Base-by-base conservation (phyloP, 1,140 invertebrate genomes). In the Meloidogyne chitwoodi region DNA sequence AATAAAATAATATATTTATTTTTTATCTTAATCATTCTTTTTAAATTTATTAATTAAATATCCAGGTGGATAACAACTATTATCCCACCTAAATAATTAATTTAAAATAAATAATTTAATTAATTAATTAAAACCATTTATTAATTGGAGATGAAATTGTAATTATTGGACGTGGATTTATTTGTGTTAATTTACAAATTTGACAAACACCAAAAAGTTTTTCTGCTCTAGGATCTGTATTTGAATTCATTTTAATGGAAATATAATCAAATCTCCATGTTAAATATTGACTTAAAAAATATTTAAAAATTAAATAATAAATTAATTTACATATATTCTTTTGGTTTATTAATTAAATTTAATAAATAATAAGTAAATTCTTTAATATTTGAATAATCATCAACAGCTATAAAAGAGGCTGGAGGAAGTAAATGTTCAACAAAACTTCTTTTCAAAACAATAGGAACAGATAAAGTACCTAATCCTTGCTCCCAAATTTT, bases 401-500 rank as follows among this genome's bases (percentile, higher is more conserved):
- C 84, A 64, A 84, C 67, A 19, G 84, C 84, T 44, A 86, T 83
- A 75, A 86, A 87, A 22, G 84, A 84, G 38, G 77, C 44, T 3
- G 85, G 85, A 56, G 84, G 84, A 11, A 81, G 81, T 24, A 76
- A 79, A 29, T 84, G 26, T 71, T 83, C 80, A 11, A 84, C 84
- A 10, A 86, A 31, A 14, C 48, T 76, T 66, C 84, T 73, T 66
- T 84, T 82, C 26, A 86, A 56, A 68, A 86, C 83, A 41, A 86
- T 68, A 29, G 85, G 85, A 70, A 86, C 76, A 27, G 83, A 74
- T 0, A 74, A 69, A 22, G 66, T 26, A 14, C 75, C 65, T 67
- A 80, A 85, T 12, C 84, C 85, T 66, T 82, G 80, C 69, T 80
- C 74, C 85, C 85, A 88, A 11, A 87, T 63, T 76, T 88, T 88